Conservation (phyloP, 2,888 invertebrate genomes). For the Prionchulus punctatus region DNA sequence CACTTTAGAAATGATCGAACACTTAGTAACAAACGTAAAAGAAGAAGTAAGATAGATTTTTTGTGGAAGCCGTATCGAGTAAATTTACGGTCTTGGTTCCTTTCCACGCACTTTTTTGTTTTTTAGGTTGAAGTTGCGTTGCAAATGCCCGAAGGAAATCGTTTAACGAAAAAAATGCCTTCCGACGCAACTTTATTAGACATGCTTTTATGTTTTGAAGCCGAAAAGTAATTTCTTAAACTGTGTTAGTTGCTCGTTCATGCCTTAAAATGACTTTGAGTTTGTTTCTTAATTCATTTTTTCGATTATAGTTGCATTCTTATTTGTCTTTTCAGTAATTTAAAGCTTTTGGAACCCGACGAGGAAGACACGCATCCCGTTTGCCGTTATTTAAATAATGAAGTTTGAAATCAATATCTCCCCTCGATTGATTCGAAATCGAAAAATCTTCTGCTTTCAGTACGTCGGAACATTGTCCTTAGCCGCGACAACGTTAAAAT, state of each 20-base stretch:
- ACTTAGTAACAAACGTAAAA: neutral
- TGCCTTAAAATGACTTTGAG: neutral
- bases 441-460: neutral
- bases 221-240: neutral
- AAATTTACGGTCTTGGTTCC: neutral
- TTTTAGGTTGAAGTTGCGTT: neutral
- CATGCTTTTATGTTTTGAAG: neutral
- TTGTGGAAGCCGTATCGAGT: neutral
- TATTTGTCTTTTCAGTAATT: neutral
- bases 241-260: neutral
- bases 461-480: neutral
- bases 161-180: neutral
- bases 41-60: neutral
- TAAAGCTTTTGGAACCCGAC: neutral
- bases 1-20: slow-evolving; percentile 1
- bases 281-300: neutral
- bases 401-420: neutral
- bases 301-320: neutral
- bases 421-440: neutral
- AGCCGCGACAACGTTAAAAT: neutral
- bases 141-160: neutral
- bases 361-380: neutral
- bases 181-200: neutral
- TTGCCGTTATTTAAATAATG: neutral
- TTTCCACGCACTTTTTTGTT: neutral